Evolutionary conservation across 1,140 invertebrate species (phyloP), one percentile per base, ranked within the genome.

Genomic region (Lordiphosa mommai): DNA sequence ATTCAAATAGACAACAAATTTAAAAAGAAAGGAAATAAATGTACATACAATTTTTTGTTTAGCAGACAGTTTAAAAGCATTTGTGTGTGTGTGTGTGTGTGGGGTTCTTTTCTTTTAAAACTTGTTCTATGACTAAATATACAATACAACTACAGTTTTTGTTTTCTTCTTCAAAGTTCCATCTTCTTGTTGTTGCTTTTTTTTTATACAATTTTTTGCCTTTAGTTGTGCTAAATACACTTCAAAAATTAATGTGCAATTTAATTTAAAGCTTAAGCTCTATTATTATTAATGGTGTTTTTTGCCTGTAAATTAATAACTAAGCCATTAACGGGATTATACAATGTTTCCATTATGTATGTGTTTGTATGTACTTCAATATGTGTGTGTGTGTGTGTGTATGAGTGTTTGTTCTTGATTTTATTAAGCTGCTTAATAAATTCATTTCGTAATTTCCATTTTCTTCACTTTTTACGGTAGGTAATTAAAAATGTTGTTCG

Each of bases 351-450:
- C 52, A 67, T 60, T 52, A 59, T 59, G 58, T 56, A 51, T 69
- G 47, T 17, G 40, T 23, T 16, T 12, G 27, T 37, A 17, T 23
- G 7, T 37, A 53, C 50, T 41, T 14, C 20, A 23, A 23, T 32
- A 16, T 50, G 17, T 49, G 14, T 32, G 17, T 32, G 23, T 23
- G 20, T 43, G 55, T 46, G 57, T 32, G 49, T 61, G 49, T 73
- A 69, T 56, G 14, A 30, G 17, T 32, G 20, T 47, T 29, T 12
- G 49, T 63, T 27, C 27, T 16, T 44, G 16, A 60, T 58, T 27
- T 80, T 84, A 77, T 84, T 84, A 84, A 84, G 79, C 72, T 72
- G 59, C 72, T 84, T 84, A 82, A 82, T 82, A 84, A 84, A 72
- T 80, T 80, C 76, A 71, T 55, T 79, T 17, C 33, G 33, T 57